phyloP scores from a whole-genome alignment of 2,888 invertebrate species.

The Habrosyne pyritoides region DNA sequence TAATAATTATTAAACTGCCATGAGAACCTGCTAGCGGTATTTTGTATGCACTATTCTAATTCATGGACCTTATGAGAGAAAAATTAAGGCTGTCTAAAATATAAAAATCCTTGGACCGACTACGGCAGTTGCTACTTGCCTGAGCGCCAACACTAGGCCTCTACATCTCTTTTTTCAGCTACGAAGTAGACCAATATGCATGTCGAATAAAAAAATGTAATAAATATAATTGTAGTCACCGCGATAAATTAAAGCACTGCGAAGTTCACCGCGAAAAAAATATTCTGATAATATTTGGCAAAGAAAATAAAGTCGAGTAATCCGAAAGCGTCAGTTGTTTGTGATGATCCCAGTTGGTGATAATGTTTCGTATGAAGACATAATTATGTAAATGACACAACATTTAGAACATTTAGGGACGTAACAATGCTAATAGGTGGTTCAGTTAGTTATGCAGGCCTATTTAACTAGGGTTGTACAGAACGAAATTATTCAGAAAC shows the following conservation, averaged over 20 bases:
- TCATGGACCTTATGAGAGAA: no score
- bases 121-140: no score
- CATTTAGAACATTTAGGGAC: not conserved
- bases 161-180: not conserved
- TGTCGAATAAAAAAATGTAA: not conserved
- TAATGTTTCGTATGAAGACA: slow-evolving; percentile 3
- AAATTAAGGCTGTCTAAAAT: no score
- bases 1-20: no score
- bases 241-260: not conserved
- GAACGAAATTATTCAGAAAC: not conserved
- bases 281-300: not conserved
- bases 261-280: not conserved
- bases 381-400: not conserved
- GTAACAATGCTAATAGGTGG: not conserved
- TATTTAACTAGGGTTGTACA: not conserved
- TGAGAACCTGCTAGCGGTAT: no score
- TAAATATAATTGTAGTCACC: not conserved
- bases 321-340: not conserved
- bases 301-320: not conserved
- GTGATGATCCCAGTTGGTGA: not conserved
- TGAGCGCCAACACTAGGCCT: no score
- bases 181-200: not conserved
- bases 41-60: no score
- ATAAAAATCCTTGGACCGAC: not conserved
- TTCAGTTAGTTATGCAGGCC: not conserved